These are phyloP conservation scores for Pseudachorutes palmiensis DNA, from an alignment of 1,140 invertebrate species.

Conservation along the genomic window DNA sequence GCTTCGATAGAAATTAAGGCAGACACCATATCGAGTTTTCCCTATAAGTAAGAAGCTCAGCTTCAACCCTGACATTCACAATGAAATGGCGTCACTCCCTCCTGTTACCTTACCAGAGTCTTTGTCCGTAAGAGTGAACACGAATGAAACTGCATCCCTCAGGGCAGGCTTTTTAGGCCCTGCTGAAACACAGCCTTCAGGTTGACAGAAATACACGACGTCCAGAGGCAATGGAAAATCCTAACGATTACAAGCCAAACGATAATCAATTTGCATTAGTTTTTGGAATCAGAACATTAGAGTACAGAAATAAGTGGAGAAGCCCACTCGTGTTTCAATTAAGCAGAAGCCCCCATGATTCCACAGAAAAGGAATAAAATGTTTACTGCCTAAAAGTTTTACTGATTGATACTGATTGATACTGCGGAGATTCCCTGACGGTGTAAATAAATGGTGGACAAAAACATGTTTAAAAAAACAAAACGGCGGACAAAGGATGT, in stretches of 20 bases:
- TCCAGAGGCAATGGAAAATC: conserved; percentile 95
- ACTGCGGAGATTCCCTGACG: too few relatives aligned
- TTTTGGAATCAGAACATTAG: too few relatives aligned
- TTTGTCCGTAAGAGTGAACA: conserved; percentile 97
- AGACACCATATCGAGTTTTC: conserved; percentile 86
- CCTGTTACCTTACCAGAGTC: conserved; percentile 80
- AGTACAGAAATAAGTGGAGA: too few relatives aligned
- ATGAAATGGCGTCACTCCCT: too few relatives aligned
- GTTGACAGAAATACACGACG: conserved; percentile 99
- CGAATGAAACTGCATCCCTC: conserved; percentile 89
- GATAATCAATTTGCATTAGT: not conserved
- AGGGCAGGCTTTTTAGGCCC: conserved; percentile 74
- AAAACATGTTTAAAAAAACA: too few relatives aligned
- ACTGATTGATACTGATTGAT: too few relatives aligned
- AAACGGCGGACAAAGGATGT: too few relatives aligned
- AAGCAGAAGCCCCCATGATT: too few relatives aligned
- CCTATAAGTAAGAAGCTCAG: conserved; percentile 44
- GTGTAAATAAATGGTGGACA: too few relatives aligned
- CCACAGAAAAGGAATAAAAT: too few relatives aligned
- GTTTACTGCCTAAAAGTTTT: too few relatives aligned
- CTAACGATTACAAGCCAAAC: conserved; percentile 28
- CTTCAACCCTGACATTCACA: not conserved
- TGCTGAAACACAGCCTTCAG: conserved; percentile 72
- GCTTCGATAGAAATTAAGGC: conserved; percentile 95
- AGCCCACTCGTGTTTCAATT: too few relatives aligned